A percentile compares a stretch with the other conserved stretches of the same genome.
Conservation (phyloP, 2,113 vertebrate species). For the Cromileptes altivelis region DNA sequence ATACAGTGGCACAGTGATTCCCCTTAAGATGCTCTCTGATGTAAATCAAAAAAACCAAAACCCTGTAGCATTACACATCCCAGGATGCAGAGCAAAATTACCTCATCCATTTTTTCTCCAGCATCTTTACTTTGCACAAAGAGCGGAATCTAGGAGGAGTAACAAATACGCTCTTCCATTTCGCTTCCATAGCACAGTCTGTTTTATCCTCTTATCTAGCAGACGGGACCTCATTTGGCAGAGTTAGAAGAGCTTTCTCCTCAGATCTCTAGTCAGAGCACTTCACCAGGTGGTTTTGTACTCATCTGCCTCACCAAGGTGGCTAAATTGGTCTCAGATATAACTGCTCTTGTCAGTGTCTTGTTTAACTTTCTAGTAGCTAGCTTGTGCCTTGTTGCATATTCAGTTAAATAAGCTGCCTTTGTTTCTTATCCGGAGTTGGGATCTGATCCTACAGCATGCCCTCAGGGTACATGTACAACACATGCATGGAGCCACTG, state of each 20-base stretch:
- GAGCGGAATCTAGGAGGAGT: slow-evolving; percentile 7
- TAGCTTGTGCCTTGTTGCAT: slow-evolving; percentile 41
- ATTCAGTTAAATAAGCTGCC: slow-evolving; percentile 44
- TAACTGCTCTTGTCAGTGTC: slow-evolving; percentile 42
- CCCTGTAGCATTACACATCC: slow-evolving; percentile 10
- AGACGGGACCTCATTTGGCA: slow-evolving; percentile 55
- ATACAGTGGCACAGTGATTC: slow-evolving; percentile 1
- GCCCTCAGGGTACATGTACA: slow-evolving; percentile 48
- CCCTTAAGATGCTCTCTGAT: slow-evolving; percentile 27
- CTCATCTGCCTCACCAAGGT: slow-evolving; percentile 52
- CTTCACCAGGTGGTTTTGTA: slow-evolving; percentile 53
- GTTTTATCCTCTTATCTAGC: slow-evolving; percentile 52
- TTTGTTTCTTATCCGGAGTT: slow-evolving; percentile 23
- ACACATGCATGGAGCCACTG: slow-evolving; percentile 30
- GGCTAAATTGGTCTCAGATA: slow-evolving; percentile 57
- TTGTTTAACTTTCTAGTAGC: slow-evolving; percentile 49
- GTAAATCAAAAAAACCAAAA: slow-evolving; percentile 47
- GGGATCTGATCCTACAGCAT: slow-evolving; percentile 27
- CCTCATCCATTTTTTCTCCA: slow-evolving; percentile 11
- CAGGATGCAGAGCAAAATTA: slow-evolving; percentile 9
- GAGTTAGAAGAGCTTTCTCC: slow-evolving; percentile 22
- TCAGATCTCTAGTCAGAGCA: slow-evolving; percentile 11
- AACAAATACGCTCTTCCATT: slow-evolving; percentile 25
- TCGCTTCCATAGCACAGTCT: slow-evolving; percentile 27
- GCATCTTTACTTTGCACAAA: slow-evolving; percentile 30